Evolutionary conservation across 1,140 invertebrate species (phyloP).

Genomic region (Leucophenga varia): DNA sequence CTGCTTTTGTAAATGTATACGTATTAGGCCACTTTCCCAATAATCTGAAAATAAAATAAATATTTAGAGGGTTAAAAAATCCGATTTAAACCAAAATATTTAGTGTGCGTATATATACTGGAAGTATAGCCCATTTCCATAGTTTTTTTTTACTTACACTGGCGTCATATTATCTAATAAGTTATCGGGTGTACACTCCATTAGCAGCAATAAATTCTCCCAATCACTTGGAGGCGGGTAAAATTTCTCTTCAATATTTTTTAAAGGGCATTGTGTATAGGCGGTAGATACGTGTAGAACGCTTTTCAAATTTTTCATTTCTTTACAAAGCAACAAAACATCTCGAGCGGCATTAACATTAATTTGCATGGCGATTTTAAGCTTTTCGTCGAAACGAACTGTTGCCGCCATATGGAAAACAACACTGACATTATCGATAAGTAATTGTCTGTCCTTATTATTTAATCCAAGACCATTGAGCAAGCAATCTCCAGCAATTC

Average conservation of each 20-base stretch:
- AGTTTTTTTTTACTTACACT: conserved; percentile 58
- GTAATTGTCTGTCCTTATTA: conserved; percentile 60
- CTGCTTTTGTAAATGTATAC: conserved; percentile 69
- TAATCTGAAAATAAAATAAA: conserved; percentile 54
- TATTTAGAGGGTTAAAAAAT: background rate
- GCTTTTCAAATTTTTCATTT: conserved; percentile 65
- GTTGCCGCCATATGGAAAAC: conserved; percentile 70
- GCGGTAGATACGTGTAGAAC: conserved; percentile 62
- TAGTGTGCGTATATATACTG: too few relatives aligned
- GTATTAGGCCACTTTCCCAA: conserved; percentile 68
- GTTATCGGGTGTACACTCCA: conserved; percentile 59
- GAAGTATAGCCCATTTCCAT: too few relatives aligned
- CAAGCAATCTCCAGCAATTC: conserved; percentile 66
- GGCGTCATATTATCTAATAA: conserved; percentile 68
- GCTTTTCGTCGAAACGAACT: conserved; percentile 67
- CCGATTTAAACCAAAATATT: too few relatives aligned
- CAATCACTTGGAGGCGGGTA: conserved; percentile 55
- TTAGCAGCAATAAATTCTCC: conserved; percentile 63
- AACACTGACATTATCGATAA: conserved; percentile 58
- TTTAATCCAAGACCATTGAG: conserved; percentile 65
- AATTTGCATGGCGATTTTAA: conserved; percentile 64
- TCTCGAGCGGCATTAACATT: conserved; percentile 68
- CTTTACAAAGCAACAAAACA: conserved; percentile 64
- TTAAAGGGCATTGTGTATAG: conserved; percentile 59
- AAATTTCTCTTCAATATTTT: conserved; percentile 55